A percentile compares a stretch with the other conserved stretches of the same genome.
phyloP scores from a whole-genome alignment of 2,113 vertebrate genomes.

The Nerophis lumbriciformis region DNA sequence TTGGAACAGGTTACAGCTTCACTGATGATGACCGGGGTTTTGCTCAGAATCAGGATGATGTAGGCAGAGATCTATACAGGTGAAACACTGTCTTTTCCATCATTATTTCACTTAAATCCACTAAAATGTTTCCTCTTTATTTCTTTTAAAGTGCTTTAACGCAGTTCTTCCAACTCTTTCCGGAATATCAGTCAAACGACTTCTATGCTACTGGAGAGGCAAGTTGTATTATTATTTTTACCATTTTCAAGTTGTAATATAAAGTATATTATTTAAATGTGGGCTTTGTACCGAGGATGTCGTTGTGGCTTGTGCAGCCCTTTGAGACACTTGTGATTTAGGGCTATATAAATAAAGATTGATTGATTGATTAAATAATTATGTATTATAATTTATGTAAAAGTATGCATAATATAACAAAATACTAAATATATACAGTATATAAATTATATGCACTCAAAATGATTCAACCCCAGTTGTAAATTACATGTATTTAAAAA shows the following conservation, averaged over 20 bases:
- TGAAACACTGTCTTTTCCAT: conserved; percentile 28
- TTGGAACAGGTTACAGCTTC: conserved; percentile 82
- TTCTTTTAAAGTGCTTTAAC: conserved; percentile 66
- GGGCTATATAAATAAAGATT: no score
- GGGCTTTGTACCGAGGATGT: no score
- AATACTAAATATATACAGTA: no score
- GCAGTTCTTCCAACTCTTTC: conserved; percentile 82
- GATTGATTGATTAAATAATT: no score
- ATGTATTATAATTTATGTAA: no score
- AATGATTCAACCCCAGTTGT: no score
- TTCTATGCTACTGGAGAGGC: conserved; percentile 84
- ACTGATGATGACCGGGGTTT: conserved; percentile 65
- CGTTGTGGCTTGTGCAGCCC: no score
- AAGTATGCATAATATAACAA: no score
- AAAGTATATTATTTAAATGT: no score
- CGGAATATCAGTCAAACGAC: conserved; percentile 77
- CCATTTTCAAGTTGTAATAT: neutral
- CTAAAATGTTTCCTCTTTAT: conserved; percentile 5
- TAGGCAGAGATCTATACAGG: conserved; percentile 76
- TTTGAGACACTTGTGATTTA: no score
- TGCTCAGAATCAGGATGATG: conserved; percentile 72
- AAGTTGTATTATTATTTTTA: neutral
- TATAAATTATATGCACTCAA: no score
- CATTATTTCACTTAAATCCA: neutral
- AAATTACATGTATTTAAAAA: no score